These are phyloP conservation scores for Leptatherina wallacei DNA, from an alignment of 2,797 vertebrate genomes.

Conservation along the genomic window DNA sequence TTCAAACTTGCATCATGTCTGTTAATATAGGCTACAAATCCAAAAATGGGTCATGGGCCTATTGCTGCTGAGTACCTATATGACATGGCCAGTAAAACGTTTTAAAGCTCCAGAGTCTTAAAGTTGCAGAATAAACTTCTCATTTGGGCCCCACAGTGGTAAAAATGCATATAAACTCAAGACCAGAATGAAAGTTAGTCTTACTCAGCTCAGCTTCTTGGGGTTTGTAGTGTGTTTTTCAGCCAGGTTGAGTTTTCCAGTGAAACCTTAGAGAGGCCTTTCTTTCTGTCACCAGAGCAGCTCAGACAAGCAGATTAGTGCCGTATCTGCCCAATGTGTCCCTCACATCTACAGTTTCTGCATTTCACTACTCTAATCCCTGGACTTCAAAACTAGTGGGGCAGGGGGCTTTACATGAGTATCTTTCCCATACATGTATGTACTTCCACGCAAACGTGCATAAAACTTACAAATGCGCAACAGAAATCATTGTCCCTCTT, in stretches of 20 bases:
- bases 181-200: slow-evolving; percentile 35
- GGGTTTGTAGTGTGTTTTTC: slow-evolving; percentile 45
- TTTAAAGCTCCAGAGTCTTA: slow-evolving; percentile 60
- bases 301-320: slow-evolving; percentile 72
- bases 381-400: slow-evolving; percentile 47
- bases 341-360: slow-evolving; percentile 47
- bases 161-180: slow-evolving; percentile 51
- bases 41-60: slow-evolving; percentile 47
- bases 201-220: slow-evolving; percentile 50
- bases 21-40: slow-evolving; percentile 49
- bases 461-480: slow-evolving; percentile 30
- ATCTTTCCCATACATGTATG: slow-evolving; percentile 34
- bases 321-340: slow-evolving; percentile 60
- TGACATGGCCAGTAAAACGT: slow-evolving; percentile 62
- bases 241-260: slow-evolving; percentile 62
- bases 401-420: slow-evolving; percentile 40
- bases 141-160: slow-evolving; percentile 42
- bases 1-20: slow-evolving; percentile 40
- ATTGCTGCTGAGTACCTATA: slow-evolving; percentile 55
- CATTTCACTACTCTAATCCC: slow-evolving; percentile 57
- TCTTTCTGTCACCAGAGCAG: slow-evolving; percentile 63
- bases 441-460: slow-evolving; percentile 25
- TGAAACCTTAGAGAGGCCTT: slow-evolving; percentile 63
- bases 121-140: slow-evolving; percentile 62
- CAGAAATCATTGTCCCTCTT: slow-evolving; percentile 9